phyloP scores from a whole-genome alignment of 2,113 vertebrate species.

The Sylvia atricapilla region DNA sequence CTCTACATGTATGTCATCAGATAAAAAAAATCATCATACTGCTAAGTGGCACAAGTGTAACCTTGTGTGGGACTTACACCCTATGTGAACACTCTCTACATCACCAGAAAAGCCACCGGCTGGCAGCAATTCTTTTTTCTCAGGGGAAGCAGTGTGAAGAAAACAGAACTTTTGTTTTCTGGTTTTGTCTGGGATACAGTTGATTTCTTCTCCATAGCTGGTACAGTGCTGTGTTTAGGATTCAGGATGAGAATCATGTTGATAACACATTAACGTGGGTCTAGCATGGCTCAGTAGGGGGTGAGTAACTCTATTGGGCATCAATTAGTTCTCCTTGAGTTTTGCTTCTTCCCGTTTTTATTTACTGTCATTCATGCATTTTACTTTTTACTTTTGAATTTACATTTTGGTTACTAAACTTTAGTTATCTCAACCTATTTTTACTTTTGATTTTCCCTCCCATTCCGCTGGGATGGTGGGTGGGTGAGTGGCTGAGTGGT shows the following conservation, averaged over 20 bases:
- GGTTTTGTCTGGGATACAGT: neutral
- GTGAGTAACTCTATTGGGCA: neutral
- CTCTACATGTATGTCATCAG: rapidly evolving
- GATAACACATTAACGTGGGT: neutral
- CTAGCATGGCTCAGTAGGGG: neutral
- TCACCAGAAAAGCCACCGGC: rapidly evolving
- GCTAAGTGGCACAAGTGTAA: neutral
- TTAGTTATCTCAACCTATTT: neutral
- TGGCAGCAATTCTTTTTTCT: neutral
- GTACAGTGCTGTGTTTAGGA: neutral
- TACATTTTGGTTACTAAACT: neutral
- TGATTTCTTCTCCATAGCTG: neutral
- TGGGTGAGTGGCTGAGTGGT: rapidly evolving
- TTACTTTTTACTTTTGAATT: neutral
- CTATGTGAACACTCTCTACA: neutral
- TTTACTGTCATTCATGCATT: neutral
- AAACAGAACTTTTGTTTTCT: neutral
- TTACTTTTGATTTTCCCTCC: neutral
- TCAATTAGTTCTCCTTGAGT: neutral
- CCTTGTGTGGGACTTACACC: neutral
- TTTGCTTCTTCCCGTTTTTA: neutral
- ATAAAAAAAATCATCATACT: neutral
- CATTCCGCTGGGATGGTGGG: rapidly evolving
- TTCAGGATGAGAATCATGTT: neutral
- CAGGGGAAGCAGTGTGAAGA: neutral